Evolutionary conservation across 2,113 vertebrate genomes (phyloP).

Genomic region (Sylvia atricapilla): DNA sequence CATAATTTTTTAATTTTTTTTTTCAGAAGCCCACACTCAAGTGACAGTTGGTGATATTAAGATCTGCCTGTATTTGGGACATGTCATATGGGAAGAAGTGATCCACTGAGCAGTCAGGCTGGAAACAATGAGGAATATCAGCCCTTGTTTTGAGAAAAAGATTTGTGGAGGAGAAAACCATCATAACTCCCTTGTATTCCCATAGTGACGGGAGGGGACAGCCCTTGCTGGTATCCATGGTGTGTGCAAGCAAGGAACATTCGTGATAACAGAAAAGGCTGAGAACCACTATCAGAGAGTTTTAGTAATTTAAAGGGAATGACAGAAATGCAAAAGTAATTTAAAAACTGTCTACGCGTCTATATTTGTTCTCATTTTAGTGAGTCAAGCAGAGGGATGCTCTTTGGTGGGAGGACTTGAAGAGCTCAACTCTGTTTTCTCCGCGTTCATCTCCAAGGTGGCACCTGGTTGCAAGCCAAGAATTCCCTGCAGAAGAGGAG

Average conservation of each 20-base stretch:
- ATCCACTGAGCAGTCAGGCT: neutral
- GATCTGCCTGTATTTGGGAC: neutral
- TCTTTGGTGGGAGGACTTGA: neutral
- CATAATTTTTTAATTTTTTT: neutral
- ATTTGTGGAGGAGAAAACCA: neutral
- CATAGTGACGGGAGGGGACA: neutral
- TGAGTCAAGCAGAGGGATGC: neutral
- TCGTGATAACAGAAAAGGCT: neutral
- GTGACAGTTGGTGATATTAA: neutral
- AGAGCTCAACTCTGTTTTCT: neutral
- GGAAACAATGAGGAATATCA: neutral
- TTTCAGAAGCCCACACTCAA: neutral
- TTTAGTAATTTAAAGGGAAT: neutral
- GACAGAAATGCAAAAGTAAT: neutral
- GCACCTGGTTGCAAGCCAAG: neutral
- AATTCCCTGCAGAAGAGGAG: neutral
- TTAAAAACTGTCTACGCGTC: neutral
- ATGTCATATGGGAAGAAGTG: neutral
- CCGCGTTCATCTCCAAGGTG: neutral
- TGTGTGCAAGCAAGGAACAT: neutral
- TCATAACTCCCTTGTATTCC: neutral
- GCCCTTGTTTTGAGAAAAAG: neutral
- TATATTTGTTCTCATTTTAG: neutral
- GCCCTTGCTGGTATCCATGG: conserved; percentile 11
- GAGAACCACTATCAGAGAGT: neutral